A percentile compares a stretch with the other conserved stretches of the same genome.
Conservation (phyloP, 30 jellyfish, hydroid and myxozoan species). For the Aurelia coerulea region DNA sequence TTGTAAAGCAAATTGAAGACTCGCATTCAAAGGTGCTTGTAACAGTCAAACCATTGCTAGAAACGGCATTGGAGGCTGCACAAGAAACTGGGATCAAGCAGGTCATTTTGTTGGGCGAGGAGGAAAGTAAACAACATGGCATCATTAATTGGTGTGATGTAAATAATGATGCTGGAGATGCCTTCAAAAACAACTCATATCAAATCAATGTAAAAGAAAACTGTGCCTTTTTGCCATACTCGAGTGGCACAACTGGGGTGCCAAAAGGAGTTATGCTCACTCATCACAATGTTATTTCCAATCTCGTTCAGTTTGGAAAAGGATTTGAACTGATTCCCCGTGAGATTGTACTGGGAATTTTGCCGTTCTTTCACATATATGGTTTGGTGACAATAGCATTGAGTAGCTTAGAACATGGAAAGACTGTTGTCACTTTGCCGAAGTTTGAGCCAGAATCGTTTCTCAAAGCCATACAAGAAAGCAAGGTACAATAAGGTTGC, state of each 20-base stretch:
- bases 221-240: constrained; percentile 78
- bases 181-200: constrained; percentile 25
- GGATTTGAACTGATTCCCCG: constrained; percentile 33
- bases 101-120: constrained; percentile 62
- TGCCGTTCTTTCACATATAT: constrained; percentile 87
- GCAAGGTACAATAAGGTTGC: constrained; percentile 47
- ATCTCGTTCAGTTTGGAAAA: constrained; percentile 58
- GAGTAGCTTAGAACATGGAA: constrained; percentile 47
- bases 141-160: constrained; percentile 68
- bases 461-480: constrained; percentile 55
- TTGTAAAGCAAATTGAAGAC: constrained; percentile 68
- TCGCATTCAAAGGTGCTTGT: constrained; percentile 66
- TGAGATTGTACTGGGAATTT: constrained; percentile 32
- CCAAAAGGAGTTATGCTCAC: constrained; percentile 96
- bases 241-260: constrained; percentile 96
- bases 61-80: constrained; percentile 69
- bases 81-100: constrained; percentile 64
- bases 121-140: constrained; percentile 57
- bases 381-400: constrained; percentile 61
- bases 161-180: constrained; percentile 45
- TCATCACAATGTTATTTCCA: constrained; percentile 68
- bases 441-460: constrained; percentile 81
- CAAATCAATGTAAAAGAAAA: constrained; percentile 31
- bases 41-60: constrained; percentile 52
- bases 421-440: constrained; percentile 66